phyloP scores from a whole-genome alignment of 2,797 vertebrate genomes.

The Clamator glandarius region DNA sequence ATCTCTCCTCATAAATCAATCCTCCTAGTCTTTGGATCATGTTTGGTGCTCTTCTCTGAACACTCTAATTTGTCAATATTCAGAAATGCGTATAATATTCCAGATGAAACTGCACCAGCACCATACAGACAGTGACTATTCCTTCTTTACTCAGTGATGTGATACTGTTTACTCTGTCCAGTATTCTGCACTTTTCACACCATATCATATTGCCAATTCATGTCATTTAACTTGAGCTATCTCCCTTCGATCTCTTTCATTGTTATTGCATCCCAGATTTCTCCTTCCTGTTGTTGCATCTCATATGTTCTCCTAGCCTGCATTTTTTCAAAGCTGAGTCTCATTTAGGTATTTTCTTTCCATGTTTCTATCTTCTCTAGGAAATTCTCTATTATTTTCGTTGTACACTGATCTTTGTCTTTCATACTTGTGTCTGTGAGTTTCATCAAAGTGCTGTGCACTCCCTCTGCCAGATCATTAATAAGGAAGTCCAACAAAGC shows the following conservation, averaged over 20 bases:
- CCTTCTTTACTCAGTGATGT: neutral
- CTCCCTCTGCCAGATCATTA: conserved; percentile 64
- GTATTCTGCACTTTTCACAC: conserved; percentile 8
- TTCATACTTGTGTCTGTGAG: neutral
- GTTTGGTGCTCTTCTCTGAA: conserved; percentile 36
- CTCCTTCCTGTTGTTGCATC: conserved; percentile 12
- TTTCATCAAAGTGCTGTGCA: conserved; percentile 62
- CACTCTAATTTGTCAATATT: conserved; percentile 24
- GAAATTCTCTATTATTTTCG: conserved; percentile 24
- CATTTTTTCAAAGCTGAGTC: neutral
- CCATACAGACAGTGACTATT: neutral
- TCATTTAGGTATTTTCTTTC: conserved; percentile 28
- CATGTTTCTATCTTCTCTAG: neutral
- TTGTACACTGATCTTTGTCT: conserved; percentile 4
- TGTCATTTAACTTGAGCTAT: conserved; percentile 31
- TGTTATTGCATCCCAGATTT: conserved; percentile 54
- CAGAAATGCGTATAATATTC: neutral
- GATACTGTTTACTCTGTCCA: neutral
- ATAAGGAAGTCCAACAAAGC: conserved; percentile 41
- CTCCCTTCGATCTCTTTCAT: conserved; percentile 48
- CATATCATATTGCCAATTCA: conserved; percentile 6
- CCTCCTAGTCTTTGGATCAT: conserved; percentile 1
- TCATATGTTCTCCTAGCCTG: neutral
- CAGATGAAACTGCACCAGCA: neutral
- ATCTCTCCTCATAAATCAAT: conserved; percentile 39